Conservation (phyloP, 2,797 vertebrate genomes). For the Gallinago solitaria region DNA sequence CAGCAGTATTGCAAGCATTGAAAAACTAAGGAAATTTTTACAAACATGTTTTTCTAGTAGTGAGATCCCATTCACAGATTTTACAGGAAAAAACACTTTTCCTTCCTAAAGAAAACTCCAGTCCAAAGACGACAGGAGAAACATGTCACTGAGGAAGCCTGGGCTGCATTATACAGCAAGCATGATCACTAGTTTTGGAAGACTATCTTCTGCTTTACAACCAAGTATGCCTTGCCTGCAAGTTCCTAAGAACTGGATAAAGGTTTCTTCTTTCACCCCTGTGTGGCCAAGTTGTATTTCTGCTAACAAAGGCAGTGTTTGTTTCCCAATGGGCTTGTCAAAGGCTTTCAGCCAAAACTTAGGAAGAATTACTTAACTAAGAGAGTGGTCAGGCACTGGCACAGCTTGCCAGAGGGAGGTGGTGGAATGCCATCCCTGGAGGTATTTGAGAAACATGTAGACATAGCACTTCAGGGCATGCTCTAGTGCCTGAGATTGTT, state of each 20-base stretch:
- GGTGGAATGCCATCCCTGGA: too few relatives aligned
- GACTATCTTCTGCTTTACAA: background rate
- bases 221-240: background rate
- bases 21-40: background rate
- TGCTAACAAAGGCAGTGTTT: background rate
- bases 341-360: background rate
- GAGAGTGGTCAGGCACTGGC: too few relatives aligned
- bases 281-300: background rate
- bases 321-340: background rate
- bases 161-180: background rate
- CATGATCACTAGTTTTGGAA: background rate
- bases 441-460: too few relatives aligned
- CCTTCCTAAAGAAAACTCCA: background rate
- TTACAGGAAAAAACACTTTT: background rate
- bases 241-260: background rate
- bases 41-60: background rate
- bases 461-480: too few relatives aligned
- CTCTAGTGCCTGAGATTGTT: too few relatives aligned
- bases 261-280: background rate
- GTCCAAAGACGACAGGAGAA: background rate
- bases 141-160: background rate
- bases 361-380: too few relatives aligned
- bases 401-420: too few relatives aligned
- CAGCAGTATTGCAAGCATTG: background rate
- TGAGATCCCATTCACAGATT: background rate